Base-by-base conservation (phyloP, 2,113 vertebrate species). In the Tangachromis dhanisi region DNA sequence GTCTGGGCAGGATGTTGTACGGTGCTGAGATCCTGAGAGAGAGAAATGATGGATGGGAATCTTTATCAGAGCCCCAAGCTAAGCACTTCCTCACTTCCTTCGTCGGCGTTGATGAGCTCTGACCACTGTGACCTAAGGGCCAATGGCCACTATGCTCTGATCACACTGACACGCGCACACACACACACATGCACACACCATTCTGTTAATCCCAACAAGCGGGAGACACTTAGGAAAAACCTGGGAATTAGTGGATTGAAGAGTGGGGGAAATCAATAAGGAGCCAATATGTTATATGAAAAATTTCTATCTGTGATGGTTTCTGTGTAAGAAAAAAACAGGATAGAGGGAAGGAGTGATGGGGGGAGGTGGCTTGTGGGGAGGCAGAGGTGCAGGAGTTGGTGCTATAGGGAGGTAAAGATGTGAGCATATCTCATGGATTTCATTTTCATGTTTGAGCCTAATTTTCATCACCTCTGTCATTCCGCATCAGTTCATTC, bases 11-110 rank as follows among this genome's bases (percentile, higher is more conserved):
- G 95, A 95, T 95, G 94, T 94, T 76, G 91, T 73, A 93, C 89
- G 90, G 89, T 92, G 92, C 90, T 92, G 90, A 93, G 91, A 93
- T 93, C 90, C 90, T 85, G 86, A 92, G 90, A 94, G 92, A 87
- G 90, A 92, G 92, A 94, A 89, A 92, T 95, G 95, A 96, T 95
- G 94, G 95, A 96, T 96, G 94, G 92, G 94, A 95, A 94, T 94
- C 94, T 95, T 95, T 95, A 96, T 95, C 95, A 92, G 94, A 91
- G 91, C 90, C 89, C 90, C 81, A 14, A 93, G 95, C 95, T 95
- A 95, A 96, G 94, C 95, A 96, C 94, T 94, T 95, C 95, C 94
- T 94, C 93, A 92, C 95, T 96, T 97, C 95, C 94, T 96, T 92
- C 92, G 92, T 86, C 84, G 54, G 93, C 84, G 93, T 95, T 96